Base-by-base conservation (phyloP, 2,797 vertebrate species). In the Gobionotothen gibberifrons region DNA sequence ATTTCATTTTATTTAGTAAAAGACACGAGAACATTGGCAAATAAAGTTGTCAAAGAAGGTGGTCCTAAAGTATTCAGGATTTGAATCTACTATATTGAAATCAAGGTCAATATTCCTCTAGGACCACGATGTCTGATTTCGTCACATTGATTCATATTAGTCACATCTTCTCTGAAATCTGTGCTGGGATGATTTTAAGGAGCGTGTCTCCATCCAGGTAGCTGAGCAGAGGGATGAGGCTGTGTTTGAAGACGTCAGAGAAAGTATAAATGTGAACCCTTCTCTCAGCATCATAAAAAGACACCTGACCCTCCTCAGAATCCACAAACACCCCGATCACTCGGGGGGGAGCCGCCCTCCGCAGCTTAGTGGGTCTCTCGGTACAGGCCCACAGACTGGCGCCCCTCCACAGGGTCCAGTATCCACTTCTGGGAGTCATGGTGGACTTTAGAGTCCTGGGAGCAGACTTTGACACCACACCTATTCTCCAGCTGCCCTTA, bases 241-340 rank as follows among this genome's bases (percentile, higher is more conserved):
- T 6, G 12, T 11, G 47, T 11, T 22, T 58, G 62, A 66, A 74
- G 14, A 62, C 52, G 3, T 52, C 71, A 15, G 54, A 74, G 26
- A 74, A 74, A 4, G 71, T 74, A 17, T 59, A 74, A 39, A 74
- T 66, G 62, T 74, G 71, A 43, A 59, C 8, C 47, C 55, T 74
- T 46, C 7, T 39, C 15, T 36, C 22, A 2, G 22, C 62, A 0
- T 66, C 71, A n/a, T 66, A 66, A 59, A 74, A 74, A 9, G 71
- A 74, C 55, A 74, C 71, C 62, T 74, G 71, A 36, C 54, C 62
- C 47, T 74, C 71, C 39, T 5, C 47, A 2, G 65, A 14, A 9
- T 74, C 71, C 54, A 74, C 62, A 14, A 66, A 74, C 47, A 74
- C 62, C 54, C 71, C 62, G 11, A 74, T 22, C 10, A 57, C 39